Percentiles rank a stretch among this genome's conserved stretches.
phyloP scores from a whole-genome alignment of 2,888 invertebrate species.

The Brachynemurus nebulosus region DNA sequence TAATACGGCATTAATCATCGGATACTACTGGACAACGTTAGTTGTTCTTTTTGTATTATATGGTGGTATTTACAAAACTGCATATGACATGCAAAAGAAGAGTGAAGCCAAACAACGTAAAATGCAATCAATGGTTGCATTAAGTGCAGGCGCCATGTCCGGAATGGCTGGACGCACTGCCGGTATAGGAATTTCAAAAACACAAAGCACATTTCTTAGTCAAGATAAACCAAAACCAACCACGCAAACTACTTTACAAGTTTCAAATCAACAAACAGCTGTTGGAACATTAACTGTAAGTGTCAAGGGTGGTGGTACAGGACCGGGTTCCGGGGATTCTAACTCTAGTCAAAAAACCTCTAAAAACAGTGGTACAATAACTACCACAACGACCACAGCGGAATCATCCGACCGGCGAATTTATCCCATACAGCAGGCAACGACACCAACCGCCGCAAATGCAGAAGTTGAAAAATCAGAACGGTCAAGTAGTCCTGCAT shows the following conservation, averaged over 20 bases:
- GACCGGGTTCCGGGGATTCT: conserved; percentile 37
- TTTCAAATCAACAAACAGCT: conserved; percentile 21
- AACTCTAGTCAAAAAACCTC: conserved; percentile 47
- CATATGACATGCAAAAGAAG: conserved; percentile 93
- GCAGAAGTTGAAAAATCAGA: conserved; percentile 58
- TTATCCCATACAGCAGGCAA: conserved; percentile 21
- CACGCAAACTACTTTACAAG: conserved; percentile 28
- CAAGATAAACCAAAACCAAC: conserved; percentile 55
- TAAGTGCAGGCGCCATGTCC: conserved; percentile 80
- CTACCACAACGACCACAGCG: conserved; percentile 38
- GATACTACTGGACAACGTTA: conserved; percentile 95
- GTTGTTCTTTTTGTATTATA: conserved; percentile 91
- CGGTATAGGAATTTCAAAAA: conserved; percentile 71
- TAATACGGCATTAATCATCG: conserved; percentile 91
- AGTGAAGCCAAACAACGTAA: conserved; percentile 92
- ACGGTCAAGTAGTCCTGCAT: conserved; percentile 83
- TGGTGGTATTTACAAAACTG: conserved; percentile 93
- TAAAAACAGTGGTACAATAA: conserved; percentile 41
- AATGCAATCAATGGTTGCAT: conserved; percentile 87
- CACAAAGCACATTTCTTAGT: conserved; percentile 50
- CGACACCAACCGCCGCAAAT: conserved; percentile 13
- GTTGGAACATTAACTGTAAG: conserved; percentile 22
- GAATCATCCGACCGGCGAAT: conserved; percentile 22
- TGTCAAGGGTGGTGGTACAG: conserved; percentile 18
- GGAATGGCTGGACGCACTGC: conserved; percentile 82